Conservation (phyloP, 2,797 vertebrate species). For the Mycteria americana region DNA sequence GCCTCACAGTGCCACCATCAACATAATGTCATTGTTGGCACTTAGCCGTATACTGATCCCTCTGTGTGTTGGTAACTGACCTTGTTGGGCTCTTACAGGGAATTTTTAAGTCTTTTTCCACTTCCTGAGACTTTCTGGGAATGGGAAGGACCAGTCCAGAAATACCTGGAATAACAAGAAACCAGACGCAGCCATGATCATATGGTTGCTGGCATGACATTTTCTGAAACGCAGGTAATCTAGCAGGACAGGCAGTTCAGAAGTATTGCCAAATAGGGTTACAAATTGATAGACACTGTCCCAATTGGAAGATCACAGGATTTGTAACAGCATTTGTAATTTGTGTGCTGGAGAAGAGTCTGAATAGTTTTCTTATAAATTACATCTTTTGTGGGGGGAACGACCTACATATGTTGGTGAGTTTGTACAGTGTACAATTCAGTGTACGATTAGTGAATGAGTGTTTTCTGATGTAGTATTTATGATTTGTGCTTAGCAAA, state of each 20-base stretch:
- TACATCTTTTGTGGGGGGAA: background rate
- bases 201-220: background rate
- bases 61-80: background rate
- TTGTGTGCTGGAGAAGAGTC: background rate
- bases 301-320: background rate
- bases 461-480: background rate
- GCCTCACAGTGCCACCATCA: background rate
- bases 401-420: background rate
- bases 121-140: background rate
- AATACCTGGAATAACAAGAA: background rate
- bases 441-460: background rate
- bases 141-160: background rate
- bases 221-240: background rate
- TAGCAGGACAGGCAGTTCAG: background rate
- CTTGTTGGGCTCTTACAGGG: background rate
- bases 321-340: background rate
- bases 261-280: background rate
- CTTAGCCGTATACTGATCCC: background rate
- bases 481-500: background rate
- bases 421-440: no score
- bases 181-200: background rate
- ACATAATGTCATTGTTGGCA: background rate
- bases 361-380: background rate
- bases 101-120: background rate
- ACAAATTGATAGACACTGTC: background rate